Conservation (phyloP, 64 coral and sea anemone species). For the Astreopora myriophthalma region DNA sequence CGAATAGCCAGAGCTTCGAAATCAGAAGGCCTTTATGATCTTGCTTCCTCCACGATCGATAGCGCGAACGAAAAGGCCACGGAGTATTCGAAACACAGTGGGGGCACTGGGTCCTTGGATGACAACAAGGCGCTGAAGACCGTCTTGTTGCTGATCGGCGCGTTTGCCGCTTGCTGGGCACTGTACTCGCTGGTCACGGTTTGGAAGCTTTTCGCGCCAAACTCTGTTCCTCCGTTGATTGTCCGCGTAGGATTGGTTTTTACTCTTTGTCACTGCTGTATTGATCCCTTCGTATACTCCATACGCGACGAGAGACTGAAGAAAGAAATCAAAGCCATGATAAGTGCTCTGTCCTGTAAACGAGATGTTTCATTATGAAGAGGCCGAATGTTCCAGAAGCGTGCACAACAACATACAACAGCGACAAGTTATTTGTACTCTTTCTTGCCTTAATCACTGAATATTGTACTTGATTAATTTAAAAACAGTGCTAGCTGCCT, state of each 20-base stretch:
- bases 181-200: not conserved
- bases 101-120: not conserved
- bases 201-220: slow-evolving; percentile 9
- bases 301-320: slow-evolving; percentile 11
- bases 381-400: too few relatives aligned
- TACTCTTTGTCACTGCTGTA: slow-evolving; percentile 18
- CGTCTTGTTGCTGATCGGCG: slow-evolving; percentile 11
- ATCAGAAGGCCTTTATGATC: not conserved
- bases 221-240: slow-evolving; percentile 16
- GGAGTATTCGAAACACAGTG: not conserved
- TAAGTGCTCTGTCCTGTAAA: not conserved
- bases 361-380: too few relatives aligned
- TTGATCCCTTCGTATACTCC: slow-evolving; percentile 27
- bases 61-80: not conserved
- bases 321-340: not conserved
- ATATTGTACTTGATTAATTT: too few relatives aligned
- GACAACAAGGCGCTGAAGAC: slow-evolving; percentile 25
- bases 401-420: too few relatives aligned
- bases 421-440: too few relatives aligned
- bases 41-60: not conserved
- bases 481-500: too few relatives aligned
- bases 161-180: slow-evolving; percentile 21
- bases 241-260: not conserved
- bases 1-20: slow-evolving; percentile 9
- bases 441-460: too few relatives aligned